These are phyloP conservation scores for Eupithecia insigniata DNA, from an alignment of 2,888 invertebrate genomes.

Conservation along the genomic window DNA sequence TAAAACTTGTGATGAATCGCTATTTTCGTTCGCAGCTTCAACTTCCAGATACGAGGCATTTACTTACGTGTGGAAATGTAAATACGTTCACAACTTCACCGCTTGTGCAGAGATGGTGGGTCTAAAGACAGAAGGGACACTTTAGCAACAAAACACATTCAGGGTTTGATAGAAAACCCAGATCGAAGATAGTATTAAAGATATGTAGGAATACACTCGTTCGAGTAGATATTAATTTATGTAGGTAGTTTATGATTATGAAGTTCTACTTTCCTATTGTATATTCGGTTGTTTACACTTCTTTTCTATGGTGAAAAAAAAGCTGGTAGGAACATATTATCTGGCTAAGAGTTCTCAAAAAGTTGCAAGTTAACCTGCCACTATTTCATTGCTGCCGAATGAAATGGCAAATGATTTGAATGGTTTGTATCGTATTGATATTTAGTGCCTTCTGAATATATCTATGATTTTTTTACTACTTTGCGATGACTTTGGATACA, in stretches of 20 bases:
- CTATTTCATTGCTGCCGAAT: not conserved
- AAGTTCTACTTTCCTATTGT: not conserved
- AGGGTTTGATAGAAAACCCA: not conserved
- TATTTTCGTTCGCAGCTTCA: constrained; percentile 74
- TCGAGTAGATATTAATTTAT: too few relatives aligned
- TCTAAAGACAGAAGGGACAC: constrained; percentile 9
- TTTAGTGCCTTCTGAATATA: not conserved
- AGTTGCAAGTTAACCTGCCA: not conserved
- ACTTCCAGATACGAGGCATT: constrained; percentile 75
- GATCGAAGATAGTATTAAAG: not conserved
- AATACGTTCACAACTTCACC: constrained; percentile 75
- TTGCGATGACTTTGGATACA: not conserved
- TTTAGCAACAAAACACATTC: not conserved
- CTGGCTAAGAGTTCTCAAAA: not conserved
- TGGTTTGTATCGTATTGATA: too few relatives aligned
- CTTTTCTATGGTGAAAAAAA: not conserved
- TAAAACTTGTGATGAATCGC: constrained; percentile 82
- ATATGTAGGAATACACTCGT: too few relatives aligned
- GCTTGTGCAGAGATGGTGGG: constrained; percentile 41
- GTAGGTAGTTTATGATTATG: too few relatives aligned
- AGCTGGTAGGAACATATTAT: not conserved
- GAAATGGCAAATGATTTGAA: too few relatives aligned
- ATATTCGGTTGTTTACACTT: not conserved
- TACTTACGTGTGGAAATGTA: constrained; percentile 78
- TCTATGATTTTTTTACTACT: not conserved